Percentiles rank a stretch among this genome's conserved stretches.
Evolutionary conservation across 2,888 invertebrate genomes (phyloP).

Genomic region (Watsonalla binaria): DNA sequence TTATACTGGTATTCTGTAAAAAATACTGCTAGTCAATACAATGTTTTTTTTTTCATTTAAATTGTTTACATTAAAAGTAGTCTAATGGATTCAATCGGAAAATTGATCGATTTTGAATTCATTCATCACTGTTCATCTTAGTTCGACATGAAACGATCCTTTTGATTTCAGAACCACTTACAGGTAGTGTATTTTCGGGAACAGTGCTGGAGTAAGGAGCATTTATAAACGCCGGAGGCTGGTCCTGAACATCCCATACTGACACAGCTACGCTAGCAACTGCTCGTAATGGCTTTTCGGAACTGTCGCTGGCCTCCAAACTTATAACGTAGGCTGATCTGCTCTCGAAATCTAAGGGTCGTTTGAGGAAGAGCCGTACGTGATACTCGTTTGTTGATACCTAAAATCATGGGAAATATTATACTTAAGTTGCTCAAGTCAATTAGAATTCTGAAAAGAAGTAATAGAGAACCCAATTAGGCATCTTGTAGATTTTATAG

Average conservation of each 20-base stretch:
- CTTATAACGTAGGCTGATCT: conserved; percentile 85
- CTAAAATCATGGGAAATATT: conserved; percentile 45
- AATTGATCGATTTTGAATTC: neutral
- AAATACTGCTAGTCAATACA: no score
- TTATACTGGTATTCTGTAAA: conserved; percentile 79
- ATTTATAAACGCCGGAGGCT: conserved; percentile 88
- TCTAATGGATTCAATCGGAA: neutral
- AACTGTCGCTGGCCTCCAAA: conserved; percentile 82
- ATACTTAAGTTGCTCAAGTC: neutral
- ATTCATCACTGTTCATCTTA: neutral
- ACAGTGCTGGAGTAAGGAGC: conserved; percentile 89
- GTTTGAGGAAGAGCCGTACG: conserved; percentile 82
- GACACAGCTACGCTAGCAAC: conserved; percentile 86
- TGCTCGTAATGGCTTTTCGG: conserved; percentile 81
- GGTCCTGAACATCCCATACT: conserved; percentile 89
- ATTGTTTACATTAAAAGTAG: no score
- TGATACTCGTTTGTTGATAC: conserved; percentile 83
- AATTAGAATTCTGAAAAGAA: neutral
- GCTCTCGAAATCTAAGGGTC: conserved; percentile 86
- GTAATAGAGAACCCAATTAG: neutral
- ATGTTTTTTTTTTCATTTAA: no score
- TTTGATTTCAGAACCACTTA: conserved; percentile 30
- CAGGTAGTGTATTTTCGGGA: conserved; percentile 84
- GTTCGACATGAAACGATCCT: no score
- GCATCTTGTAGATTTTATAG: no score